These are phyloP conservation scores for Neria commutata DNA, from an alignment of 2,888 invertebrate species.

Conservation along the genomic window DNA sequence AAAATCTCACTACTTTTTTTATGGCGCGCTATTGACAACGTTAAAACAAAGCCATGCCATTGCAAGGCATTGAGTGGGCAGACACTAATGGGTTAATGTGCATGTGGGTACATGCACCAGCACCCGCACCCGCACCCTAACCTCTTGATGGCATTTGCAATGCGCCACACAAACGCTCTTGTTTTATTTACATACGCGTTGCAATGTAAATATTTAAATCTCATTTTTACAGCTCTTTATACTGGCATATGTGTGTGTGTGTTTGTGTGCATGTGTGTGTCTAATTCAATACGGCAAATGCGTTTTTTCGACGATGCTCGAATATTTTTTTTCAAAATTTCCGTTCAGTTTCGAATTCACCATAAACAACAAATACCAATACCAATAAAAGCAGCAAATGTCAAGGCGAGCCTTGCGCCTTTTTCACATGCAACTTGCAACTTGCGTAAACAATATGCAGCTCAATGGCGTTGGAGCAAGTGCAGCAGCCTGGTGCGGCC, in stretches of 20 bases:
- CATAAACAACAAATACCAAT: conserved; percentile 13
- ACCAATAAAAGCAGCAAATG: conserved; percentile 2
- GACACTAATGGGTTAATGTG: too few relatives aligned
- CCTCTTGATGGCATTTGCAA: background rate
- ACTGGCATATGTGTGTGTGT: too few relatives aligned
- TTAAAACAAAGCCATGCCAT: background rate
- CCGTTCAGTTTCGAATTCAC: conserved; percentile 20
- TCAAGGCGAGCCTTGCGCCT: conserved; percentile 7
- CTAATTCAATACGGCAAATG: conserved; percentile 17
- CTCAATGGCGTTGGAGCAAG: background rate
- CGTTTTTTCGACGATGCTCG: too few relatives aligned
- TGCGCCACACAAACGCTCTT: background rate
- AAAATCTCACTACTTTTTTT: background rate
- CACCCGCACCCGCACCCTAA: background rate
- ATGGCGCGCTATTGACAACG: background rate
- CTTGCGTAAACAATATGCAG: background rate
- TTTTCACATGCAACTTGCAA: background rate
- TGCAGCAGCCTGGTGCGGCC: background rate
- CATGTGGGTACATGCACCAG: too few relatives aligned
- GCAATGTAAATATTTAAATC: conserved; percentile 25
- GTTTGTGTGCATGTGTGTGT: background rate
- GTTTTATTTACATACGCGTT: background rate
- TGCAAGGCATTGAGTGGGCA: too few relatives aligned
- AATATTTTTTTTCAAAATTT: conserved; percentile 12
- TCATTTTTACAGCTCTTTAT: background rate